Conservation (phyloP, 1,140 invertebrate species). For the Leucophenga varia region DNA sequence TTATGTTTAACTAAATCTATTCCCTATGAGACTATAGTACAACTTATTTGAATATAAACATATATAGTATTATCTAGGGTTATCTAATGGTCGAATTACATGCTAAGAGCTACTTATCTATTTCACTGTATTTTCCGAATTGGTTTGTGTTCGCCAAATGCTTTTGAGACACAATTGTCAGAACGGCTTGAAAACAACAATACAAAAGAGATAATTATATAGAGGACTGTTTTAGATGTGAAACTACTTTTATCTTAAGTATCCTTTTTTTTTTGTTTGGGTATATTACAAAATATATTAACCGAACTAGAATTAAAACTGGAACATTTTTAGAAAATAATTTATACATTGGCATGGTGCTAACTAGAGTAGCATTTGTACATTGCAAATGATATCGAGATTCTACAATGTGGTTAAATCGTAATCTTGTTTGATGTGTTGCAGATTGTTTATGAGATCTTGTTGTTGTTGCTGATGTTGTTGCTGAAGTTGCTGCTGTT, state of each 20-base stretch:
- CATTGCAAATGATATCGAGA: no score
- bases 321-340: not conserved
- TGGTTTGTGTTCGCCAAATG: constrained; percentile 10
- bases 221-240: constrained; percentile 2
- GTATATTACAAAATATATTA: not conserved
- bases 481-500: constrained; percentile 11
- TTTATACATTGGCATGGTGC: not conserved
- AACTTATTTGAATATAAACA: constrained; percentile 24
- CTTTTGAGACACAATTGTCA: constrained; percentile 3
- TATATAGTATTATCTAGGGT: constrained; percentile 29
- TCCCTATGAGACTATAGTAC: constrained; percentile 35
- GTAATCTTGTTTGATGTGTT: constrained; percentile 70
- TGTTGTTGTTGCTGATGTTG: constrained; percentile 42
- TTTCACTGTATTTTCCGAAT: constrained; percentile 55
- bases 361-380: constrained; percentile 1
- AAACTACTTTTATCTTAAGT: constrained; percentile 18
- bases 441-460: constrained; percentile 48
- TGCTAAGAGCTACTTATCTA: constrained; percentile 31
- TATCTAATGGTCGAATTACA: constrained; percentile 28
- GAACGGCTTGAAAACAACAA: constrained; percentile 1
- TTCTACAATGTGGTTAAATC: constrained; percentile 72
- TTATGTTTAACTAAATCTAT: constrained; percentile 24
- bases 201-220: constrained; percentile 5
- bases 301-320: not conserved
- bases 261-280: constrained; percentile 15